Evolutionary conservation across 2,113 vertebrate species (phyloP), one percentile per base, ranked within the genome.

Genomic region (Embiotoca jacksoni): DNA sequence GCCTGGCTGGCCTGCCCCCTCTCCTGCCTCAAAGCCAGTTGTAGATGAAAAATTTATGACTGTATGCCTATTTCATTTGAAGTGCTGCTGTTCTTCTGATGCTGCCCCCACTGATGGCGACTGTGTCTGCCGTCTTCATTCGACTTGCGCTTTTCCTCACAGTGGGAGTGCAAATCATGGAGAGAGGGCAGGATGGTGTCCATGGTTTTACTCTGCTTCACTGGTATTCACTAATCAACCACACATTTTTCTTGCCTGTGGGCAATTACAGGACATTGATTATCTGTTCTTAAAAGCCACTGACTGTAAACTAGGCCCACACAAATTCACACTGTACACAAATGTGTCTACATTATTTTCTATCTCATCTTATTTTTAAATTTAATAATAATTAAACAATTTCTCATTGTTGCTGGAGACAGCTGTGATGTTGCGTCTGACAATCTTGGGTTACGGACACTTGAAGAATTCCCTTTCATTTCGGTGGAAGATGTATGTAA

Each of bases 41-140:
- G 84, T 69, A 75, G 87, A 96, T 95, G 91, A 96, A 95, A 95
- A 91, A 94, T 95, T 90, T 89, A 95, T 95, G 94, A 92, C 90
- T 88, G 75, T 78, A 72, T 89, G 91, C 82, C 93, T 94, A 82
- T 86, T 92, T 89, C 83, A 93, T 94, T 93, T 94, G 94, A 94
- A 93, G 92, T 91, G 85, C 84, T 89, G 80, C 86, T 79, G 86
- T 79, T 88, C 86, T 78, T 94, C 90, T 92, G 93, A 94, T 89
- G 92, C 89, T 82, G 84, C 86, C 91, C 89, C 80, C 75, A 85
- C 90, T 92, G 92, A 94, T 88, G 87, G 88, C n/a, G 81, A 74
- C 90, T 83, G 87, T 61, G 77, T 86, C 90, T 84, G 81, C 87
- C 68, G 76, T 71, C 86, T 84, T 71, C 82, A 78, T 71, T 92